phyloP scores from a whole-genome alignment of 2,797 vertebrate genomes.

The Tapera naevia region DNA sequence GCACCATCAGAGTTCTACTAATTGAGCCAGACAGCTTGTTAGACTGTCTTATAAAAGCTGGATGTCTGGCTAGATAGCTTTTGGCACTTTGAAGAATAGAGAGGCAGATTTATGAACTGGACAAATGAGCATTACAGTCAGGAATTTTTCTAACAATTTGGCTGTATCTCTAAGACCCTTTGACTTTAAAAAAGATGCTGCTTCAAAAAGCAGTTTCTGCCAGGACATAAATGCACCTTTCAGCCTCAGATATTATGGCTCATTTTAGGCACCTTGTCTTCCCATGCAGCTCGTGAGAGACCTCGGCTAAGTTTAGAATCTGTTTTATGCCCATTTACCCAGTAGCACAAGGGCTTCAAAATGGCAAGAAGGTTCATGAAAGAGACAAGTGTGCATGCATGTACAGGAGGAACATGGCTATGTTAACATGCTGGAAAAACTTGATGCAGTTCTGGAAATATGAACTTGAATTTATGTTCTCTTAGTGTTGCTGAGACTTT shows the following conservation, averaged over 20 bases:
- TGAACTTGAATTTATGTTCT: background rate
- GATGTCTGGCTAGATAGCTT: constrained; percentile 64
- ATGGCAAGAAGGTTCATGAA: background rate
- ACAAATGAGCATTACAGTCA: constrained; percentile 6
- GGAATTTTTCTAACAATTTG: constrained; percentile 45
- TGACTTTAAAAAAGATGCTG: constrained; percentile 14
- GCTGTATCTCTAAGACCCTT: constrained; percentile 22
- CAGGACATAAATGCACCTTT: background rate
- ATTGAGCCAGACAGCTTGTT: constrained; percentile 64
- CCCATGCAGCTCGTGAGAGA: background rate
- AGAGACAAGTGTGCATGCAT: background rate
- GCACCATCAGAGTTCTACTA: constrained; percentile 49
- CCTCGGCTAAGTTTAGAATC: background rate
- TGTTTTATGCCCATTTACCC: background rate
- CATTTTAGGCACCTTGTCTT: constrained; percentile 11
- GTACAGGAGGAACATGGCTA: background rate
- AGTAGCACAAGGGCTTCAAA: background rate
- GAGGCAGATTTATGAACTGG: constrained; percentile 62
- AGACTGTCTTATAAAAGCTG: constrained; percentile 63
- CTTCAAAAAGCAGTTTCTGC: constrained; percentile 7
- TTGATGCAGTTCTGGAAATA: background rate
- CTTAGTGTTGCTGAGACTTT: background rate
- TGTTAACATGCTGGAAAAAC: background rate
- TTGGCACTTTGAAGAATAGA: constrained; percentile 46
- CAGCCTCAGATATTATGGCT: background rate